Percentiles rank a stretch among this genome's conserved stretches.
These are phyloP conservation scores for Deroptyus accipitrinus DNA, from an alignment of 2,113 vertebrate genomes.

Conservation along the genomic window DNA sequence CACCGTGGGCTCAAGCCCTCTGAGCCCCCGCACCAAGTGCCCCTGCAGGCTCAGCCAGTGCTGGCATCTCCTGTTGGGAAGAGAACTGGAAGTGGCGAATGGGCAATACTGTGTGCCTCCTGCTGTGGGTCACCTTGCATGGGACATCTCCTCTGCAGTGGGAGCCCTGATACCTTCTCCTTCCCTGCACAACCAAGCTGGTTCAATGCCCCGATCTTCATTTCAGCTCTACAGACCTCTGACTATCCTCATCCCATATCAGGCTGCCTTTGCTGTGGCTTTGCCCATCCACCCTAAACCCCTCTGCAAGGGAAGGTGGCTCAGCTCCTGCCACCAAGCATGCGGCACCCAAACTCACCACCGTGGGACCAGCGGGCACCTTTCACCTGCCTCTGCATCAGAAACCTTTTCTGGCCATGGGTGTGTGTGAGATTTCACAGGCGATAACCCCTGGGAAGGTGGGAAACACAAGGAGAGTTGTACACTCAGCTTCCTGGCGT, in stretches of 20 bases:
- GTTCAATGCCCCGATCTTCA: neutral
- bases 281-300: neutral
- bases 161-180: neutral
- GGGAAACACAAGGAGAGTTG: neutral
- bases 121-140: fast-evolving
- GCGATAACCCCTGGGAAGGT: neutral
- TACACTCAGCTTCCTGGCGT: constrained; percentile 37
- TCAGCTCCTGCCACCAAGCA: neutral
- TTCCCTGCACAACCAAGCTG: neutral
- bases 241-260: neutral
- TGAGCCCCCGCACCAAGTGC: neutral
- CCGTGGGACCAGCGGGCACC: neutral
- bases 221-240: neutral
- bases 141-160: neutral
- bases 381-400: constrained; percentile 30
- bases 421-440: neutral
- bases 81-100: neutral
- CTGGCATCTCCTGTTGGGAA: neutral
- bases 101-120: neutral
- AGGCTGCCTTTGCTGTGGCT: neutral
- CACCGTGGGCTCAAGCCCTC: neutral
- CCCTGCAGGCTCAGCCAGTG: neutral
- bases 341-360: neutral
- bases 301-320: neutral
- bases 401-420: neutral